Evolutionary conservation across 2,888 invertebrate species (phyloP).

Genomic region (Lamproptera curius): DNA sequence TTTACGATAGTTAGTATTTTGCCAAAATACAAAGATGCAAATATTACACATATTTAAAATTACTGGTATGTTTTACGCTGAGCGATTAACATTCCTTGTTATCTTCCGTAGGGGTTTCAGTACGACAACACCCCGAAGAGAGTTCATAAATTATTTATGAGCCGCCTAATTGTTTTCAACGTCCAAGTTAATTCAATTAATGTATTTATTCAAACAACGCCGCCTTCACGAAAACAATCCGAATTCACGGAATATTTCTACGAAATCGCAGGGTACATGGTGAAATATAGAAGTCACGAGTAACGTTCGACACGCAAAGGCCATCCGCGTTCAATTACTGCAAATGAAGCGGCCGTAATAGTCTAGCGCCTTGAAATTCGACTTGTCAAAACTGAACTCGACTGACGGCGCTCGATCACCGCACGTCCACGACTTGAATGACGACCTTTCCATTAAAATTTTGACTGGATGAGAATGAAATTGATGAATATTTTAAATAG

Average conservation of each 20-base stretch:
- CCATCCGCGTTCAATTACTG: conserved; percentile 37
- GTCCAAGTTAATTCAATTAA: conserved; percentile 26
- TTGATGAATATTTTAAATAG: conserved; percentile 7
- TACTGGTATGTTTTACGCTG: conserved; percentile 34
- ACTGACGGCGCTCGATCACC: conserved; percentile 36
- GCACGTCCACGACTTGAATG: conserved; percentile 28
- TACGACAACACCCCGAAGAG: conserved; percentile 42
- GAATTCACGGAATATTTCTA: background rate
- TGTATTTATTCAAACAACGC: background rate
- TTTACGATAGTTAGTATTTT: no score
- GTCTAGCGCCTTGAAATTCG: conserved; percentile 49
- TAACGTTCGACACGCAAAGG: conserved; percentile 35
- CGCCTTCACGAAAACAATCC: background rate
- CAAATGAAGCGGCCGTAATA: conserved; percentile 45
- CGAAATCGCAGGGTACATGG: conserved; percentile 9
- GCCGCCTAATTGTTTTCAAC: conserved; percentile 25
- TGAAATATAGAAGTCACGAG: conserved; percentile 14
- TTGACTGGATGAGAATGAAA: conserved; percentile 19
- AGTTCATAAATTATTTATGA: conserved; percentile 50
- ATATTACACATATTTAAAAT: no score
- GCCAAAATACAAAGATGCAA: no score
- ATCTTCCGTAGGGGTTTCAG: conserved; percentile 40
- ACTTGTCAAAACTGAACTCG: conserved; percentile 45
- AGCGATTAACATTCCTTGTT: conserved; percentile 40
- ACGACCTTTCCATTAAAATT: conserved; percentile 37